Conservation (phyloP, 2,888 invertebrate species). For the Thyatira batis region DNA sequence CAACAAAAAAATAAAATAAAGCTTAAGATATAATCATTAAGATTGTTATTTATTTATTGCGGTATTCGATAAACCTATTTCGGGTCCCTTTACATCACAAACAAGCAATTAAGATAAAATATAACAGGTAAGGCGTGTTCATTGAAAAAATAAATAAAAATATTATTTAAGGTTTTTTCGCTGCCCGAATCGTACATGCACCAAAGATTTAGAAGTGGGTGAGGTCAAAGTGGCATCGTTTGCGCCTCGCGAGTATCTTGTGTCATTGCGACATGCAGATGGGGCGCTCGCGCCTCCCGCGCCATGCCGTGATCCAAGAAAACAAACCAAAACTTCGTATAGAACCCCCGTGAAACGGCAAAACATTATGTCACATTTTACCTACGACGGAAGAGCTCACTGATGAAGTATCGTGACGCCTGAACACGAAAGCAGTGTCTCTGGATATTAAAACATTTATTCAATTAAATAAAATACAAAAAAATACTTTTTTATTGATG, state of each 20-base stretch:
- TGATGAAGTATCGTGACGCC: constrained; percentile 30
- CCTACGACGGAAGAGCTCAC: constrained; percentile 22
- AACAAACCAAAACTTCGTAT: constrained; percentile 28
- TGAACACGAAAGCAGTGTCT: constrained; percentile 22
- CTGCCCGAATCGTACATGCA: constrained; percentile 15
- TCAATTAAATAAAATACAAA: constrained; percentile 6
- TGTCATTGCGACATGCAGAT: constrained; percentile 47
- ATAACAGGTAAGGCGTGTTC: neutral
- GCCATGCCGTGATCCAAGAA: constrained; percentile 33
- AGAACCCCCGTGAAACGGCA: constrained; percentile 22
- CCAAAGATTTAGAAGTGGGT: constrained; percentile 35
- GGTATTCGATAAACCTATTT: neutral
- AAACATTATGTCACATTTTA: constrained; percentile 30
- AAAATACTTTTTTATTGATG: constrained; percentile 17
- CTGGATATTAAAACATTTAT: neutral
- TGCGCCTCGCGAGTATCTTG: constrained; percentile 54
- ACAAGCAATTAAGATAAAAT: neutral
- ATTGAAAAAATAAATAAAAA: neutral
- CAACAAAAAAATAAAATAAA: neutral
- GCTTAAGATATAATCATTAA: neutral
- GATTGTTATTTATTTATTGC: neutral
- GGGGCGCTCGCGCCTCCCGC: constrained; percentile 26
- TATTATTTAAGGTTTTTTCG: constrained; percentile 1
- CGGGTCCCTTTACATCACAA: neutral
- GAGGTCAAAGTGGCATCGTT: constrained; percentile 70